Evolutionary conservation across 2,797 vertebrate genomes (phyloP).

Genomic region (Bryconaethiops microstoma): DNA sequence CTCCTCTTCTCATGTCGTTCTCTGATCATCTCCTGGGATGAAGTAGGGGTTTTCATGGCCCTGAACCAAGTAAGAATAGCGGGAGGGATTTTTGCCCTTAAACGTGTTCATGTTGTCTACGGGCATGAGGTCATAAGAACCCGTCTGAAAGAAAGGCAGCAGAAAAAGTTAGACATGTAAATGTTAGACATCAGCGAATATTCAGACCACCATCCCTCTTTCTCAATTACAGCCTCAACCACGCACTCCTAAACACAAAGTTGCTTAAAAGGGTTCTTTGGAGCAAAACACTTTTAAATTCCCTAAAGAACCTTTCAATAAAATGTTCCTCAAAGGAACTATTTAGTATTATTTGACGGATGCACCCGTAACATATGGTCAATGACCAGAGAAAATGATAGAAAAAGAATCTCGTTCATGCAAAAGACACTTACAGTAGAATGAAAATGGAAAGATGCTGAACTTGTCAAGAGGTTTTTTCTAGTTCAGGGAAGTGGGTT

Average conservation of each 20-base stretch:
- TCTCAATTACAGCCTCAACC: no score
- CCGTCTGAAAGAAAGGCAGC: slow-evolving; percentile 66
- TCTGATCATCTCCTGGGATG: slow-evolving; percentile 67
- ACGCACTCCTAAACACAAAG: neutral
- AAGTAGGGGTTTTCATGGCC: slow-evolving; percentile 83
- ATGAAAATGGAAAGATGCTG: neutral
- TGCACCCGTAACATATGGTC: neutral
- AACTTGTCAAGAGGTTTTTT: neutral
- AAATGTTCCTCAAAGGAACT: neutral
- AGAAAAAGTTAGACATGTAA: slow-evolving; percentile 33
- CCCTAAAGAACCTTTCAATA: neutral
- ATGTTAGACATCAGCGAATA: neutral
- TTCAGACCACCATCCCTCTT: neutral
- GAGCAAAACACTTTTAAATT: neutral
- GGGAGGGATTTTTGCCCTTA: slow-evolving; percentile 72
- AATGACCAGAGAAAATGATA: neutral
- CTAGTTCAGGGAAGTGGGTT: neutral
- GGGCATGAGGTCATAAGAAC: slow-evolving; percentile 71
- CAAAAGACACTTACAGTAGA: neutral
- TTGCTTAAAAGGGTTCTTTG: neutral
- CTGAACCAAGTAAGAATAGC: slow-evolving; percentile 78
- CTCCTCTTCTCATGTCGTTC: slow-evolving; percentile 38
- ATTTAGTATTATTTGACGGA: neutral
- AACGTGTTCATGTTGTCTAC: slow-evolving; percentile 75
- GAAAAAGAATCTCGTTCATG: no score